A percentile compares a stretch with the other conserved stretches of the same genome.
Conservation (phyloP, 1,140 invertebrate species). For the Glossosoma conforme region DNA sequence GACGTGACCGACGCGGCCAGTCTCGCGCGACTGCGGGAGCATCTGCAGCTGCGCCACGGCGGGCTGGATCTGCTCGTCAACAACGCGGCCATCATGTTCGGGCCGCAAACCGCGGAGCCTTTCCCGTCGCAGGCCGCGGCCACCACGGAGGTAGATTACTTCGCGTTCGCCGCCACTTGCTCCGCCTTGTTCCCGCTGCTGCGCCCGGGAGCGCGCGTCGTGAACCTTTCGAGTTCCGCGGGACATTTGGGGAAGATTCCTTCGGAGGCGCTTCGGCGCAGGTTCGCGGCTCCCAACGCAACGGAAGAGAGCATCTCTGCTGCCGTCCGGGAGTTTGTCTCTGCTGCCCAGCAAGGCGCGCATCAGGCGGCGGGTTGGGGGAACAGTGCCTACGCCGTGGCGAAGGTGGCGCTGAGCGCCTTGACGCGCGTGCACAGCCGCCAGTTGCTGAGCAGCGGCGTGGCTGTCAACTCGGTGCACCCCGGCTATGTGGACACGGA, state of each 20-base stretch:
- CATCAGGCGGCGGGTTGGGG: conserved; percentile 56
- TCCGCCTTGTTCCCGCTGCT: conserved; percentile 65
- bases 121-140: conserved; percentile 64
- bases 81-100: conserved; percentile 78
- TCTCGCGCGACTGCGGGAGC: conserved; percentile 54
- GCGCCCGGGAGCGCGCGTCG: conserved; percentile 61
- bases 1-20: conserved; percentile 60
- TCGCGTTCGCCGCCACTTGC: conserved; percentile 58
- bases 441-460: conserved; percentile 55
- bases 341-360: conserved; percentile 40
- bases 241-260: conserved; percentile 57
- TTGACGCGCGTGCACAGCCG: conserved; percentile 61
- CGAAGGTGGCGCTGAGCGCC: conserved; percentile 67
- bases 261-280: conserved; percentile 46
- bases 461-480: conserved; percentile 64
- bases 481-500: conserved; percentile 69
- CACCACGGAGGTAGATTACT: conserved; percentile 66
- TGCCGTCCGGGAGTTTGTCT: conserved; percentile 63
- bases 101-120: conserved; percentile 54
- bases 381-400: conserved; percentile 59
- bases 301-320: conserved; percentile 53
- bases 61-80: conserved; percentile 78
- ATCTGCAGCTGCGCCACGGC: conserved; percentile 60
- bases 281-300: conserved; percentile 49
- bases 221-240: conserved; percentile 66